Percentiles rank a stretch among this genome's conserved stretches.
Evolutionary conservation across 2,113 vertebrate species (phyloP).

Genomic region (Ameiurus melas): DNA sequence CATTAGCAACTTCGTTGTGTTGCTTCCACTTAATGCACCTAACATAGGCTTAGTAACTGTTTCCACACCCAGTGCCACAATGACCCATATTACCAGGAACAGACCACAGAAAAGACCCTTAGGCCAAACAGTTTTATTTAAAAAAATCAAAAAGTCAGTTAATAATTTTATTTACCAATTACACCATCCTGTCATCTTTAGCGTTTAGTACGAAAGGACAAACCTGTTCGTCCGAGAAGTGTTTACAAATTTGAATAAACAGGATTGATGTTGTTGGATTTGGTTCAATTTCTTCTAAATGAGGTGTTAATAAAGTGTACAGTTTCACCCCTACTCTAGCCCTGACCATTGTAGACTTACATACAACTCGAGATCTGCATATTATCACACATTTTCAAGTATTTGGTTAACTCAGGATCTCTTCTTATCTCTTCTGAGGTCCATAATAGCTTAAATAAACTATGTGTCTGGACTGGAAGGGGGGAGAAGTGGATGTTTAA

Average conservation of each 20-base stretch:
- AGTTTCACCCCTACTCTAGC: neutral
- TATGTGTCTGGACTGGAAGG: constrained; percentile 7
- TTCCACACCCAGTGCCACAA: constrained; percentile 35
- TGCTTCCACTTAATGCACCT: neutral
- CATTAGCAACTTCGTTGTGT: neutral
- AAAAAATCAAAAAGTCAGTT: neutral
- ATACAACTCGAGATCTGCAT: neutral
- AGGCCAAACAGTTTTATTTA: constrained; percentile 4
- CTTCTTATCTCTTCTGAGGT: neutral
- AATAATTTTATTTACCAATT: neutral
- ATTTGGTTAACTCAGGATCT: neutral
- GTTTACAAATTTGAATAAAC: neutral
- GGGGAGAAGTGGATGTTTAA: neutral
- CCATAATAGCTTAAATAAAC: neutral
- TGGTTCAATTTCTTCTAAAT: neutral
- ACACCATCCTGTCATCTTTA: neutral
- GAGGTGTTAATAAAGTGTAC: neutral
- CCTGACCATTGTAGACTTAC: neutral
- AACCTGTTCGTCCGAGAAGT: neutral
- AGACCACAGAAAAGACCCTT: constrained; percentile 40
- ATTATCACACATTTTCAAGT: neutral
- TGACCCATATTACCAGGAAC: constrained; percentile 57
- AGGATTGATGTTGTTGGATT: neutral
- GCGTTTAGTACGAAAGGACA: neutral
- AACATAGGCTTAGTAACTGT: neutral